phyloP scores from a whole-genome alignment of 2,888 invertebrate genomes.

The Chesias legatella region DNA sequence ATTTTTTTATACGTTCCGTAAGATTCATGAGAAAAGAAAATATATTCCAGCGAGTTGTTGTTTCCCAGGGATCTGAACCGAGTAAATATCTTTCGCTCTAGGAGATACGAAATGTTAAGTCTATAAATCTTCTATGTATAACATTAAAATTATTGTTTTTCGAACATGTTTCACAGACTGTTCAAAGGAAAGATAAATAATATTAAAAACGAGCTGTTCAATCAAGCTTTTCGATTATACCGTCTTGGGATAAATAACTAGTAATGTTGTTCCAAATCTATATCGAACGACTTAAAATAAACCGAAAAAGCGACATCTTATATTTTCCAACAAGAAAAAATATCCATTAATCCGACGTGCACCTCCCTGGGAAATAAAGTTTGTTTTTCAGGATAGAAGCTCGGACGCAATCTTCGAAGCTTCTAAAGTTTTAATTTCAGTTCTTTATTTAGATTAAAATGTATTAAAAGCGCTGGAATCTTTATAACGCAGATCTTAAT shows the following conservation, averaged over 20 bases:
- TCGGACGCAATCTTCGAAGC: conserved; percentile 35
- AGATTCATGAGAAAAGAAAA: conserved; percentile 14
- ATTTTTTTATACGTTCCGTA: conserved; percentile 20
- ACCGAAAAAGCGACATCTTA: conserved; percentile 12
- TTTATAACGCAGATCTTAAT: conserved; percentile 27
- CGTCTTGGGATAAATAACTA: conserved; percentile 16
- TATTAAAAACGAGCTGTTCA: conserved; percentile 6
- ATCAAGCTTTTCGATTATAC: background rate
- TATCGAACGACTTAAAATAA: conserved; percentile 11
- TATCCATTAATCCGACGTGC: conserved; percentile 18
- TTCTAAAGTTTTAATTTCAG: conserved; percentile 42
- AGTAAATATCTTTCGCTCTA: conserved; percentile 13
- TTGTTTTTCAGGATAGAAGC: conserved; percentile 31
- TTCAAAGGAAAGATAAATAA: conserved; percentile 7
- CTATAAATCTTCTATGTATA: background rate
- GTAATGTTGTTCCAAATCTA: conserved; percentile 17
- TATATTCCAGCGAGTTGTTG: conserved; percentile 19
- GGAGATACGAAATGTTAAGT: conserved; percentile 4
- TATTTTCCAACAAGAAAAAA: conserved; percentile 11
- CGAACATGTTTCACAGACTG: conserved; percentile 3
- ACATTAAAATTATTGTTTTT: conserved; percentile 3
- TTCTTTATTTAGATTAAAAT: conserved; percentile 30
- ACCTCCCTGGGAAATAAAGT: conserved; percentile 28
- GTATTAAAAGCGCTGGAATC: conserved; percentile 17
- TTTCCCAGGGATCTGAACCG: conserved; percentile 6